Base-by-base conservation (phyloP, 2,113 vertebrate species). In the Scytalopus superciliaris region DNA sequence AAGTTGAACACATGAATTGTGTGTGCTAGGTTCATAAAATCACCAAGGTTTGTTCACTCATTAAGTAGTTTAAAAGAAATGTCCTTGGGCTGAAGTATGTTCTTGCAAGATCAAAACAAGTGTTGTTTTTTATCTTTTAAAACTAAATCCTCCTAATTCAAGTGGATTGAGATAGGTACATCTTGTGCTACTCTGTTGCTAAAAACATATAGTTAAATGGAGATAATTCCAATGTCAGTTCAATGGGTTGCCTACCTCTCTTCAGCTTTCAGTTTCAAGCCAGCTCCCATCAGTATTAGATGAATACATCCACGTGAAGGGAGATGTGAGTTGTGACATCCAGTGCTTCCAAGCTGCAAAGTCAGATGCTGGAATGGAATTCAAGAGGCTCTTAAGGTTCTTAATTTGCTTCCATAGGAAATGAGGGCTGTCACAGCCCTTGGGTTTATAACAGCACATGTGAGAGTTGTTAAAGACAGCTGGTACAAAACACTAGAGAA, bases 401-500 rank as follows among this genome's bases (percentile, higher is more conserved):
- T 94, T 73, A 86, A 68, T 27, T 80, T 94, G 72, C 37, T 92
- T 94, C 86, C 37, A 47, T 60, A 53, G 76, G 76, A 92, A 94
- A 90, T 53, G 40, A 79, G 49, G 19, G 39, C 44, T 84, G 53
- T 73, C 53, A 64, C 3, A 15, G 59, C 68, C 39, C 40, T 30
- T 86, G 68, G 30, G 80, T 90, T 88, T 86, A 6, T 59, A 73
- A 19, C 33, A 83, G 44, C 62, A 69, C 0, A 2, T 47, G 49
- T 60, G 86, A 39, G 75, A 76, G 44, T 40, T 49, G n/a, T 85
- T 93, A 67, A 47, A 85, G 60, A 37, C 49, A 90, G 45, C 57
- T 83, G 57, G 57, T 80, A 56, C 49, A 76, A 80, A 83, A 76
- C 49, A 70, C 62, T 63, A 56, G 59, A 82, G 64, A 42, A 69